Evolutionary conservation across 2,888 invertebrate genomes (phyloP), one percentile per base, ranked within the genome.

Genomic region (Selenia dentaria): DNA sequence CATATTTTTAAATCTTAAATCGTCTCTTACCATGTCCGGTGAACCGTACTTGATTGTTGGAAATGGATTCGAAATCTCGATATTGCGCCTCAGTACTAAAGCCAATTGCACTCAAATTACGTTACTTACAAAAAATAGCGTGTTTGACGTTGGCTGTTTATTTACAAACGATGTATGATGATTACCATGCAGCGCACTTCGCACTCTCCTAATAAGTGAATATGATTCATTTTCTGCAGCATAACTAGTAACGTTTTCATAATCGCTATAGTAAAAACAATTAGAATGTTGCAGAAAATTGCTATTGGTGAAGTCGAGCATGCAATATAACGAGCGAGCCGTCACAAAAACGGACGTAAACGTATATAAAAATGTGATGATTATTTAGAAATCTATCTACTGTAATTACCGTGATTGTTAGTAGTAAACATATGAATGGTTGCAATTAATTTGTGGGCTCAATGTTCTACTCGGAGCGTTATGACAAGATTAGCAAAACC

Each of bases 401-500:
- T 54, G 62, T 12, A 67, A 16, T 65, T 26, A 63, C 59, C 55
- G 80, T 84, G 81, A 74, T 69, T 74, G 82, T 86, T 84, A 83
- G 83, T 85, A 74, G 72, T 34, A 55, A n/a, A n/a, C 8, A n/a
- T 54, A 58, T 52, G 60, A 69, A 62, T 64, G 62, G 71, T 71
- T 70, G 74, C 73, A 71, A 72, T 70, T 70, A 77, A 67, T 64
- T 83, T 83, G 87, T 83, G 88, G 87, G 83, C 84, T 87, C 84
- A 86, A 82, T 79, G 87, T 88, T 86, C 85, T 87, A 88, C 82
- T 72, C 71, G 74, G 80, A 83, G 84, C 85, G 81, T 83, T 78
- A 83, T 75, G 65, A 43, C 42, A 62, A 65, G 59, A 73, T 76
- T 78, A 83, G 83, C 82, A 68, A 3, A 16, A 74, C 69, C 68